Base-by-base conservation (phyloP, 1,140 invertebrate genomes). In the Hydropsyche tenuis region DNA sequence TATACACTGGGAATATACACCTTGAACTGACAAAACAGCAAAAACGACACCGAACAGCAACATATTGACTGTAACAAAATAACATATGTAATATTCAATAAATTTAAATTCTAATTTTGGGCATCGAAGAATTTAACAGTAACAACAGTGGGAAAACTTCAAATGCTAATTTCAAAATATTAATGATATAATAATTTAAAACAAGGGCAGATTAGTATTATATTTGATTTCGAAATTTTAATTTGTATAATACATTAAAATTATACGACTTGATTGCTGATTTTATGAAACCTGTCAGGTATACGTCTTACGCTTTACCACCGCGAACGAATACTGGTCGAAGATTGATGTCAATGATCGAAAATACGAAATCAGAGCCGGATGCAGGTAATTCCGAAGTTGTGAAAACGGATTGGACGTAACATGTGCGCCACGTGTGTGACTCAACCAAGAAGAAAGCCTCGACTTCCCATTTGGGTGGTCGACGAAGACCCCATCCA, bases 1-100 rank as follows among this genome's bases (percentile, higher is more conserved):
- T 7, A 66, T 11, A 48, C 71, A 73, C 18, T 73, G 71, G 12
- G 71, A 64, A 18, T 46, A 25, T 1, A 73, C 48, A 16, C 62
- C 23, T 27, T 73, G 62, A 11, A 48, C 12, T 23, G 48, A 12
- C 27, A 65, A 51, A 7, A 73, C 37, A 12, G 42, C n/a, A 9
- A 56, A 25, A 27, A 27, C 42, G 5, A 68, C 25, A 7, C n/a
- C 25, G 37, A 1, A 45, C n/a, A 68, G 23, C 22, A 68, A 12
- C 65, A 68, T 68, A 6, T 65, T 65, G 30, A 65, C 30, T 43
- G 37, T 20, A 65, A 65, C 30, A 63, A 16, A n/a, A n/a, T n/a
- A n/a, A n/a, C n/a, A n/a, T n/a, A n/a, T 51, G 18, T 5, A 51
- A 51, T 51, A 5, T 5, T 16, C 3, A 16, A 51, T 51, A 5